phyloP scores from a whole-genome alignment of 2,888 invertebrate genomes.

The Ennomos erosarius region DNA sequence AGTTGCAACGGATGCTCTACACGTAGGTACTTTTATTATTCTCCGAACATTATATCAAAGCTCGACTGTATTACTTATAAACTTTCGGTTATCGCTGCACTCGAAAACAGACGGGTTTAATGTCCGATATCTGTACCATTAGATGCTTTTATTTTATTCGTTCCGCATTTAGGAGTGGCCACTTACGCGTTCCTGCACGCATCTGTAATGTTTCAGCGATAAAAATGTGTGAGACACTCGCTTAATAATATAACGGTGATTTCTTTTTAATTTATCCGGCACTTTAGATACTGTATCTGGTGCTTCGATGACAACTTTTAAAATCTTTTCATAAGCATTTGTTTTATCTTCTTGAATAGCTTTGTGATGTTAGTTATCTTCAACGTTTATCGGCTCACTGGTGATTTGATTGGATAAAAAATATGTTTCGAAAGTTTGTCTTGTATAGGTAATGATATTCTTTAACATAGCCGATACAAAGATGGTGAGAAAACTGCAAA shows the following conservation, averaged over 20 bases:
- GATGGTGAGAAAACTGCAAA: not conserved
- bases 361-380: conserved; percentile 26
- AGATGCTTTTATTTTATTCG: conserved; percentile 54
- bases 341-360: conserved; percentile 27
- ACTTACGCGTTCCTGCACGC: conserved; percentile 59
- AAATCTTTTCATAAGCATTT: conserved; percentile 32
- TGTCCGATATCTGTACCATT: conserved; percentile 66
- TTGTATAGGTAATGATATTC: conserved; percentile 16
- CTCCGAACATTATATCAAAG: conserved; percentile 51
- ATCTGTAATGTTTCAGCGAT: conserved; percentile 67
- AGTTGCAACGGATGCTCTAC: conserved; percentile 54
- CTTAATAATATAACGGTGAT: conserved; percentile 53
- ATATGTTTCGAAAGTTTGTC: conserved; percentile 2
- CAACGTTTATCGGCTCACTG: conserved; percentile 4
- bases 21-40: conserved; percentile 29
- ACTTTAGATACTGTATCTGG: conserved; percentile 38
- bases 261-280: conserved; percentile 38
- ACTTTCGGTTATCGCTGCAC: conserved; percentile 66
- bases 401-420: conserved; percentile 19
- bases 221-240: conserved; percentile 63
- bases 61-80: conserved; percentile 48
- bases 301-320: conserved; percentile 21
- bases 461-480: not conserved
- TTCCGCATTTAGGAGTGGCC: conserved; percentile 57
- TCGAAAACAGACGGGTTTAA: conserved; percentile 67